These are phyloP conservation scores for Bombus cullumanus DNA, from an alignment of 1,140 invertebrate genomes.

Conservation along the genomic window DNA sequence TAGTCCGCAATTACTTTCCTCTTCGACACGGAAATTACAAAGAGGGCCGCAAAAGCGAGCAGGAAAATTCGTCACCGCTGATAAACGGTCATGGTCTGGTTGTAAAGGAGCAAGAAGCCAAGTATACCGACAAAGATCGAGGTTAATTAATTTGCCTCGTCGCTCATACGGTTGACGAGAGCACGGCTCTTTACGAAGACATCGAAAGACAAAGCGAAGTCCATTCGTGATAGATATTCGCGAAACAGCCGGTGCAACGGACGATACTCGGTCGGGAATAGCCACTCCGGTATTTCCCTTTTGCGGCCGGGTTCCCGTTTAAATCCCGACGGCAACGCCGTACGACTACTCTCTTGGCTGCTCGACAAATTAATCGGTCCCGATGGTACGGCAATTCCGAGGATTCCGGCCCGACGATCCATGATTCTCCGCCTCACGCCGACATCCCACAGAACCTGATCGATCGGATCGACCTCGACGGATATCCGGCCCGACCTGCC, in stretches of 20 bases:
- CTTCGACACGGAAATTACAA: conserved; percentile 16
- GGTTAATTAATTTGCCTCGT: conserved; percentile 31
- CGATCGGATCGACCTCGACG: conserved; percentile 56
- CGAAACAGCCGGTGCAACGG: conserved; percentile 44
- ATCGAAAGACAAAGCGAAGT: conserved; percentile 26
- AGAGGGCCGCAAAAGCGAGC: background rate
- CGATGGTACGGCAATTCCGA: conserved; percentile 65
- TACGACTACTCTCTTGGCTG: conserved; percentile 63
- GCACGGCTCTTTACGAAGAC: background rate
- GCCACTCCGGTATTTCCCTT: conserved; percentile 62
- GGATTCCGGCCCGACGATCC: conserved; percentile 62
- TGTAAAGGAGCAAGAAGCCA: background rate
- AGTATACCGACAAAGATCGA: conserved; percentile 2
- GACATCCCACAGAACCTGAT: conserved; percentile 24
- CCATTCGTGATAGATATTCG: conserved; percentile 46
- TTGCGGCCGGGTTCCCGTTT: conserved; percentile 58
- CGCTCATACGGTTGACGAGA: conserved; percentile 31
- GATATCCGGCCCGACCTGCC: conserved; percentile 32
- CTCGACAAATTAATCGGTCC: conserved; percentile 69
- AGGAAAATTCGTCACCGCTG: background rate
- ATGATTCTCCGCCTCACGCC: conserved; percentile 27
- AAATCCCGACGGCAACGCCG: conserved; percentile 65
- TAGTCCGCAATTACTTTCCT: conserved; percentile 19
- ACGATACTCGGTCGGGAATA: conserved; percentile 48
- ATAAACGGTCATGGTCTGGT: background rate